These are phyloP conservation scores for Cyprinodon tularosa DNA, from an alignment of 2,113 vertebrate species.

Conservation along the genomic window DNA sequence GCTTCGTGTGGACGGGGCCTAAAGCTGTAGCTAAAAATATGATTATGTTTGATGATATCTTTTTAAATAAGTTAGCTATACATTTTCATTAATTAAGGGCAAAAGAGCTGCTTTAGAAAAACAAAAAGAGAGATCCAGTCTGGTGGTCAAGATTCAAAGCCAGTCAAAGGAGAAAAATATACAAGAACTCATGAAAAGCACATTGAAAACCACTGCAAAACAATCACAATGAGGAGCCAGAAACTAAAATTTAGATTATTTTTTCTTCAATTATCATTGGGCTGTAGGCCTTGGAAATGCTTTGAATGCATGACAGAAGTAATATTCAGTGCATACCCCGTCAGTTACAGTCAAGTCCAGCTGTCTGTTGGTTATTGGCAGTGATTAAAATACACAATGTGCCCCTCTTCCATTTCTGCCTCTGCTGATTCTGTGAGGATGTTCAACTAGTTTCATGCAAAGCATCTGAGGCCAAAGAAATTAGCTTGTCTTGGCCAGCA, in stretches of 20 bases:
- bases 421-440: slow-evolving; percentile 27
- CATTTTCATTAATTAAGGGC: too few relatives aligned
- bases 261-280: slow-evolving; percentile 31
- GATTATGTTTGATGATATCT: too few relatives aligned
- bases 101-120: too few relatives aligned
- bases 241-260: slow-evolving; percentile 49
- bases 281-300: slow-evolving; percentile 16
- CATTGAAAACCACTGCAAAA: slow-evolving; percentile 43
- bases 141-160: slow-evolving; percentile 61
- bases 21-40: too few relatives aligned
- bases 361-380: slow-evolving; percentile 1
- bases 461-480: slow-evolving; percentile 66
- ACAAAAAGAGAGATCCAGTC: slow-evolving; percentile 37
- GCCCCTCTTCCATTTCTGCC: slow-evolving; percentile 10
- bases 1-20: too few relatives aligned
- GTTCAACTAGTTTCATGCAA: slow-evolving; percentile 57
- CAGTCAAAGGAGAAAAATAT: background rate
- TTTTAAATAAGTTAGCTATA: too few relatives aligned
- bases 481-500: slow-evolving; percentile 62
- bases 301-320: background rate
- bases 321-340: background rate
- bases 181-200: background rate
- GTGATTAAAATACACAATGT: slow-evolving; percentile 14
- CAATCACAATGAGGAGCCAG: slow-evolving; percentile 35
- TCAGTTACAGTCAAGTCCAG: background rate